phyloP scores from a whole-genome alignment of 2,797 vertebrate genomes.

The Echeneis naucrates region DNA sequence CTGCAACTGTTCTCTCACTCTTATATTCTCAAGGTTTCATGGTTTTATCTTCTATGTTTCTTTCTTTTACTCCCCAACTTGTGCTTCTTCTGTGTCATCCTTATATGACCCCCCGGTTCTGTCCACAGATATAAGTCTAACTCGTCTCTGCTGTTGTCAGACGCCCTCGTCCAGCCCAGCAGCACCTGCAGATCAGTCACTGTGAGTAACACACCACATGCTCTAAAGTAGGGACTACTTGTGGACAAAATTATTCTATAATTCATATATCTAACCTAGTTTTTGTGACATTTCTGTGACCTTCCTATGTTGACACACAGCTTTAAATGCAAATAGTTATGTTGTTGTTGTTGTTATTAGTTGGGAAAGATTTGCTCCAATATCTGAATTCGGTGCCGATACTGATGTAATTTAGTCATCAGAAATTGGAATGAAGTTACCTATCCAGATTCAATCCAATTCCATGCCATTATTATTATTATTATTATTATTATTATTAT shows the following conservation, averaged over 20 bases:
- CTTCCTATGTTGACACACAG: no score
- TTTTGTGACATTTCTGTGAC: no score
- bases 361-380: no score
- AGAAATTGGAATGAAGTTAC: no score
- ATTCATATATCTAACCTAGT: background rate
- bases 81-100: background rate
- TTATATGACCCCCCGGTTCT: slow-evolving; percentile 9
- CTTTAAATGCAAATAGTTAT: background rate
- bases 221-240: background rate
- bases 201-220: slow-evolving; percentile 84
- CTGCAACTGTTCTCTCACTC: background rate
- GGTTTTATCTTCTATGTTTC: background rate
- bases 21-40: background rate
- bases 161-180: slow-evolving; percentile 94
- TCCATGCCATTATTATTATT: no score
- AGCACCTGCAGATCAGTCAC: slow-evolving; percentile 92
- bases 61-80: background rate
- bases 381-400: no score
- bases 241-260: background rate
- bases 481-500: no score
- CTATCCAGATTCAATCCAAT: no score
- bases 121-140: slow-evolving; percentile 92
- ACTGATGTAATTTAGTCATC: no score
- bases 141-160: slow-evolving; percentile 93
- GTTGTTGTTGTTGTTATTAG: no score